A percentile compares a stretch with the other conserved stretches of the same genome.
Evolutionary conservation across 2,113 vertebrate species (phyloP).

Genomic region (Mustela lutreola): DNA sequence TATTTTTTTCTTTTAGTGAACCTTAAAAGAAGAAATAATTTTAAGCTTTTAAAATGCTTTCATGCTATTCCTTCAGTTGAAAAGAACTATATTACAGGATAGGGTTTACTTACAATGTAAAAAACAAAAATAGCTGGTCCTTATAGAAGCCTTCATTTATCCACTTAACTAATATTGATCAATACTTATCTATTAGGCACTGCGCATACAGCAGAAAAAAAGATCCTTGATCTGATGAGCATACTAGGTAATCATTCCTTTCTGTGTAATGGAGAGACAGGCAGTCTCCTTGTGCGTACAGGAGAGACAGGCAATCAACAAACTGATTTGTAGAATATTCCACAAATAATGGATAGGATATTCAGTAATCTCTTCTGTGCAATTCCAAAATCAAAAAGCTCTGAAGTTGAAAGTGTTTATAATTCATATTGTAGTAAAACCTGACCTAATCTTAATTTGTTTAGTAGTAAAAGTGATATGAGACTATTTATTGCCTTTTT

Average conservation of each 20-base stretch:
- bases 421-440: background rate
- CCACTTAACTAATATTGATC: background rate
- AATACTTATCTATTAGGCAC: background rate
- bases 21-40: slow-evolving; percentile 23
- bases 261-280: background rate
- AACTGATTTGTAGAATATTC: background rate
- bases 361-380: background rate
- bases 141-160: background rate
- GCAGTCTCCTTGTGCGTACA: background rate
- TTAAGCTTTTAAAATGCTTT: slow-evolving; percentile 47
- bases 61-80: background rate
- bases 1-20: slow-evolving; percentile 44
- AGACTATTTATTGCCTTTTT: background rate
- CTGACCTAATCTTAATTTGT: background rate
- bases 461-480: background rate
- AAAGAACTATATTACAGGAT: background rate
- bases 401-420: background rate
- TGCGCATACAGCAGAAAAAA: background rate
- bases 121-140: background rate
- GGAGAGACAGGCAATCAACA: background rate
- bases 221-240: background rate
- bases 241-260: background rate
- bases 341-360: background rate
- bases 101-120: background rate
- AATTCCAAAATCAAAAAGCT: slow-evolving; percentile 46